Conservation (phyloP, 1,140 invertebrate genomes). For the Formica exsecta region DNA sequence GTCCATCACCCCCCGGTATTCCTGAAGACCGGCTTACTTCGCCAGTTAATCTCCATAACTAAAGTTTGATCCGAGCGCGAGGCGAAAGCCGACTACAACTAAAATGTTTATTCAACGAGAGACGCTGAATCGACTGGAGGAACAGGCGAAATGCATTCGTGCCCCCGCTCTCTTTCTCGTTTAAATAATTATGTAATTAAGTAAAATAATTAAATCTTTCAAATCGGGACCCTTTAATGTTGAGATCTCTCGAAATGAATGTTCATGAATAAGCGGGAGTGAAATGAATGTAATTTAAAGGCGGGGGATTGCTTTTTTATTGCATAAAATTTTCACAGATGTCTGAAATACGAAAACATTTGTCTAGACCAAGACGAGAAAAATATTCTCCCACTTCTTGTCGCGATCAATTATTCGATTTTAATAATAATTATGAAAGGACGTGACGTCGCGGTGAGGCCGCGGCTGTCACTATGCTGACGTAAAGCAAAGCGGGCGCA, state of each 20-base stretch:
- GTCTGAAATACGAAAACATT: neutral
- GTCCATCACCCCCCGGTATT: neutral
- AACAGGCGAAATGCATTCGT: neutral
- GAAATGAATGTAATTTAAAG: constrained; percentile 8
- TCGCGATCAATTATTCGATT: constrained; percentile 30
- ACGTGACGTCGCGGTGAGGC: constrained; percentile 6
- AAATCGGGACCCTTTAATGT: neutral
- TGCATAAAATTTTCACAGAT: neutral
- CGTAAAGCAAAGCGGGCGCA: constrained; percentile 66
- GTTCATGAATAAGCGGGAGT: neutral
- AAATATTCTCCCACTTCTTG: neutral
- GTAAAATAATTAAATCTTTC: neutral
- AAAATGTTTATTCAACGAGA: constrained; percentile 9
- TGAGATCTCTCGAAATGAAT: constrained; percentile 5
- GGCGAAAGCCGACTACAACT: neutral
- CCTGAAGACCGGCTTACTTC: constrained; percentile 20
- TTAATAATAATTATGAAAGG: constrained; percentile 36
- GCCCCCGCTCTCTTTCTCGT: too few species aligned
- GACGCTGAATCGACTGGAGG: neutral
- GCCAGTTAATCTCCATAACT: constrained; percentile 57
- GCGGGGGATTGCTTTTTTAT: neutral
- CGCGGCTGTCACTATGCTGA: constrained; percentile 49
- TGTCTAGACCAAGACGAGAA: neutral
- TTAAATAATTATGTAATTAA: constrained; percentile 21
- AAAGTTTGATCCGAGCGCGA: constrained; percentile 30